Base-by-base conservation (phyloP, 2,888 invertebrate genomes). In the Lysandra coridon region DNA sequence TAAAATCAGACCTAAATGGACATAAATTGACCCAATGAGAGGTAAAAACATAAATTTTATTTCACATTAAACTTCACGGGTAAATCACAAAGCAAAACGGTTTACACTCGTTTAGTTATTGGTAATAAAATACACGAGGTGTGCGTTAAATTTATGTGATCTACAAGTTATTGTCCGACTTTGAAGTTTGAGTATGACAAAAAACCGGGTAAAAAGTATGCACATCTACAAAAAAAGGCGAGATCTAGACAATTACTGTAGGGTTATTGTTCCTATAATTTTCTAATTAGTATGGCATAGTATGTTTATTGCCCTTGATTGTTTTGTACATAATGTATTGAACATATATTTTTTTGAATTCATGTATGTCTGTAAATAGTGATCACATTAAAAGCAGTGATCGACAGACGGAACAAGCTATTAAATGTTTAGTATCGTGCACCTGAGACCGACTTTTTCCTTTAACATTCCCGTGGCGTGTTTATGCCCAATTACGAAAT, bases 401-500 rank as follows among this genome's bases (percentile, higher is more conserved):
- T 69, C 69, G 69, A 69, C 69, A 14, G 33, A 69, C 33, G 17
- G 33, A 33, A 17, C 69, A 69, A 5, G 69, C 69, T 4, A 62
- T 57, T 57, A 17, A 57, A 4, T 14, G 23, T 23, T 62, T 14
- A 69, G 33, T 69, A 69, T 69, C 64, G 64, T 69, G 90, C 92
- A 91, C 91, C 91, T 91, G 91, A 85, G 85, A 84, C 84, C 81
- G 83, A 82, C 83, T 91, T 90, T 90, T 85, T 84, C 83, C 85
- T 81, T 81, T 84, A 84, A 85, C 89, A 91, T 91, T 86, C 91
- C 88, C 81, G 81, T 82, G 82, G 83, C 87, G 86, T 88, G 86
- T 87, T 84, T 85, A 84, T 86, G 84, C 86, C 86, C 89, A 92
- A 92, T 91, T 91, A 91, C 88, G 88, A 88, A 90, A 90, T 90